Base-by-base conservation (phyloP, 1,140 invertebrate species). In the Drosophila cardini region DNA sequence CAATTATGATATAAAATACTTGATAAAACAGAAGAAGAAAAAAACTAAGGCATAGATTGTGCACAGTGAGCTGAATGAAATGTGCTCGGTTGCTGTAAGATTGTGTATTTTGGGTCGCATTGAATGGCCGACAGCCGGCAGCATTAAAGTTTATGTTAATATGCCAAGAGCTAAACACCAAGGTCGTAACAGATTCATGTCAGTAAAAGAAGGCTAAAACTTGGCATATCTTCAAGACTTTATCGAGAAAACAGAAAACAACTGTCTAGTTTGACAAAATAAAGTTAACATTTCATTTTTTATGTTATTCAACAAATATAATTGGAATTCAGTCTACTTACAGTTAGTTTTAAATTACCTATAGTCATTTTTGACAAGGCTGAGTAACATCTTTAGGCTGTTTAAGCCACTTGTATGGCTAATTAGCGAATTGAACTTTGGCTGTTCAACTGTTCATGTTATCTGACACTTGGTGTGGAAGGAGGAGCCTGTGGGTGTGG, bases 1-100 rank as follows among this genome's bases (percentile, higher is more conserved):
- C 83, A 87, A 87, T 87, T 87, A 87, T 83, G 83, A 87, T 87
- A 87, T 78, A 76, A 80, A 80, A 77, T 70, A 81, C 70, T 80
- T 79, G 72, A 76, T 76, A 40, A 69, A 61, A 34, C 26, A 34
- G n/a, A n/a, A 34, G 42, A 40, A 68, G n/a, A n/a, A 43, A 34
- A 16, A 55, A 26, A 40, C 15, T 11, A 21, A 40, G 30, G 34
- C 34, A 30, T 46, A 52, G 26, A 21, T 30, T 30, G 43, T 26
- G 52, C 11, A 9, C 45, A 52, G 18, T 32, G 42, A 34, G 48
- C 50, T 70, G 30, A 34, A 70, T 36, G 48, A 69, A 50, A 50
- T 48, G 13, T 58, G 21, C n/a, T 16, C n/a, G 15, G 43, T 38
- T 34, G 55, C 16, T 18, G 15, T 10, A 32, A 53, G 9, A 63